Conservation (phyloP, 2,113 vertebrate genomes). For the Phylloscopus whistleri region DNA sequence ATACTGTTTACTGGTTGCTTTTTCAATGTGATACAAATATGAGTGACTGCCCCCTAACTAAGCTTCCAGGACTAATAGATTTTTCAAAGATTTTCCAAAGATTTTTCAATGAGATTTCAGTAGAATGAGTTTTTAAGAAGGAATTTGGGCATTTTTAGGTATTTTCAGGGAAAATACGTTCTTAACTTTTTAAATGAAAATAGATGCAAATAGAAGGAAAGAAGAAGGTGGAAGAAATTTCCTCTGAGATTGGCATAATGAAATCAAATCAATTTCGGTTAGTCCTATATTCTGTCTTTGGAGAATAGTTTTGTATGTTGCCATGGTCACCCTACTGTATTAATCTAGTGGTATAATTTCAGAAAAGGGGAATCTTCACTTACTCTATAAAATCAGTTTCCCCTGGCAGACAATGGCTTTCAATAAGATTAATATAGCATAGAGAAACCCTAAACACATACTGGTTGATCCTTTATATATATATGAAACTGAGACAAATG, state of each 20-base stretch:
- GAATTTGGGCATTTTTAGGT: background rate
- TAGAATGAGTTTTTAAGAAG: background rate
- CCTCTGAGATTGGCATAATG: constrained; percentile 1
- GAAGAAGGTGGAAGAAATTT: constrained; percentile 23
- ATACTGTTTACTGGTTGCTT: background rate
- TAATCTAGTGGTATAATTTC: constrained; percentile 27
- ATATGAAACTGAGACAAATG: background rate
- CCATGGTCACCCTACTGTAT: constrained; percentile 30
- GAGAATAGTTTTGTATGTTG: background rate
- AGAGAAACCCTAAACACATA: background rate
- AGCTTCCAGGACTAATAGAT: background rate
- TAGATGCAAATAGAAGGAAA: background rate
- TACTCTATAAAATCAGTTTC: background rate
- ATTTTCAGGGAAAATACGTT: background rate
- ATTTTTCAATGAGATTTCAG: background rate
- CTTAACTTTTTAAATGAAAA: background rate
- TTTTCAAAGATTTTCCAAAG: background rate
- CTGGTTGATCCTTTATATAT: background rate
- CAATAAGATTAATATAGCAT: constrained; percentile 5
- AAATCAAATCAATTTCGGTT: constrained; percentile 47
- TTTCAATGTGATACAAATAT: background rate
- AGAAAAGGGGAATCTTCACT: constrained; percentile 27
- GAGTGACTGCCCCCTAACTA: background rate
- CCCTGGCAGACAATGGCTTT: background rate
- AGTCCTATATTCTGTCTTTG: background rate